phyloP scores from a whole-genome alignment of 2,797 vertebrate species.

The Pseudochirops corinnae region DNA sequence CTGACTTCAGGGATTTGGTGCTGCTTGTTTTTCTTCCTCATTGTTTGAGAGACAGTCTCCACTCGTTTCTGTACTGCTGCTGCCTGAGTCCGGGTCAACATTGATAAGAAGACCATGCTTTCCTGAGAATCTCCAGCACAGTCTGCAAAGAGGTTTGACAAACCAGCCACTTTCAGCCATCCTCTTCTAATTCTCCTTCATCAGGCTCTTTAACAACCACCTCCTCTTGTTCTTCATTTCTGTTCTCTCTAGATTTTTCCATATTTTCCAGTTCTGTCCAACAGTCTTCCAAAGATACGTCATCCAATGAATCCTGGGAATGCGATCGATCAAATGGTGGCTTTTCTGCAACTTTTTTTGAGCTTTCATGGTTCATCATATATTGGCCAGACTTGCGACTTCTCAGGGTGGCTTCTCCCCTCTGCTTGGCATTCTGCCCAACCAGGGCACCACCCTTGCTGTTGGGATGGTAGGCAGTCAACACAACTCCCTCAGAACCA shows the following conservation, averaged over 20 bases:
- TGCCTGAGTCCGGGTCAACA: slow-evolving; percentile 93
- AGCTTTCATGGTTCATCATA: slow-evolving; percentile 87
- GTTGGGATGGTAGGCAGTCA: too few species aligned
- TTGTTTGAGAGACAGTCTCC: slow-evolving; percentile 92
- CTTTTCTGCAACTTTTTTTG: slow-evolving; percentile 77
- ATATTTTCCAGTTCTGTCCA: slow-evolving; percentile 96
- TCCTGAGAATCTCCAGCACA: slow-evolving; percentile 91
- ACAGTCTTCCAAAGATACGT: slow-evolving; percentile 93
- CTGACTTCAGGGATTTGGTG: slow-evolving; percentile 95
- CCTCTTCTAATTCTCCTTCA: slow-evolving; percentile 96
- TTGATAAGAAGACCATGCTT: slow-evolving; percentile 91
- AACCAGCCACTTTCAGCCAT: slow-evolving; percentile 96
- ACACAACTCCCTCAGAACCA: too few species aligned
- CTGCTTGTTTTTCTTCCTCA: slow-evolving; percentile 93
- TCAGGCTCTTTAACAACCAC: slow-evolving; percentile 93
- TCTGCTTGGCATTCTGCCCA: too few species aligned
- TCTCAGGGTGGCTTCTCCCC: too few species aligned
- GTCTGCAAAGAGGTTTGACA: slow-evolving; percentile 91
- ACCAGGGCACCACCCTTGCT: too few species aligned
- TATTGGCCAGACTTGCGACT: slow-evolving; percentile 92
- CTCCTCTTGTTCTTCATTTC: slow-evolving; percentile 87
- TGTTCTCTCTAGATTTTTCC: slow-evolving; percentile 86
- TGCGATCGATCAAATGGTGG: slow-evolving; percentile 86
- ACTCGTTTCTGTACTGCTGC: slow-evolving; percentile 94
- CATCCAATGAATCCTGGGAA: slow-evolving; percentile 98